These are phyloP conservation scores for Isotomurus palustris DNA, from an alignment of 2,888 invertebrate species.

Conservation along the genomic window DNA sequence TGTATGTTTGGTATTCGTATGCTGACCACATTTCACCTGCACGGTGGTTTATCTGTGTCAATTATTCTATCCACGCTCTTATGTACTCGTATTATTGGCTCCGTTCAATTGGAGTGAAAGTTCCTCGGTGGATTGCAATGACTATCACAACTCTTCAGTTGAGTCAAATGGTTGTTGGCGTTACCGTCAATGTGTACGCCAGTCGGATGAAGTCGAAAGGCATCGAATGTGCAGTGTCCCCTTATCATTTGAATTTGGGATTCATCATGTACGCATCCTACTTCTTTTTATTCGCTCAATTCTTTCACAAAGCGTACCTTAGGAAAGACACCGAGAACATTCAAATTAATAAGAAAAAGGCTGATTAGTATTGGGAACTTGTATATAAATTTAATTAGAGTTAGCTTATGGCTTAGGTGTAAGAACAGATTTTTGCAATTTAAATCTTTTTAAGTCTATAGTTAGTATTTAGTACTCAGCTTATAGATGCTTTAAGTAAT, in stretches of 20 bases:
- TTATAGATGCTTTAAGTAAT: too few species aligned
- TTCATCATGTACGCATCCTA: constrained; percentile 92
- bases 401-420: too few species aligned
- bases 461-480: too few species aligned
- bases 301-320: constrained; percentile 83
- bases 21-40: constrained; percentile 84
- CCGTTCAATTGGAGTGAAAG: constrained; percentile 72
- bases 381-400: too few species aligned
- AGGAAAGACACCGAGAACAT: not conserved
- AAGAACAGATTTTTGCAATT: too few species aligned
- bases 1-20: constrained; percentile 91
- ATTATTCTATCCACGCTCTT: constrained; percentile 83
- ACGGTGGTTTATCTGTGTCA: constrained; percentile 93
- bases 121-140: constrained; percentile 81
- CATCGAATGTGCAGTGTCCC: constrained; percentile 76
- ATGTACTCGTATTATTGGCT: constrained; percentile 70
- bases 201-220: constrained; percentile 59
- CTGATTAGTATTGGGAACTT: too few species aligned
- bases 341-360: too few species aligned
- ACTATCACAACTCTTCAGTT: constrained; percentile 65
- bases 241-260: constrained; percentile 77
- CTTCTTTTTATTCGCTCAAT: constrained; percentile 85
- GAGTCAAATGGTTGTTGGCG: constrained; percentile 67
- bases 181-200: constrained; percentile 82
- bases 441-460: too few species aligned